These are phyloP conservation scores for Cliona cf. orientalis DNA, from an alignment of 37 sponge, comb jelly and placozoan species.

Conservation along the genomic window DNA sequence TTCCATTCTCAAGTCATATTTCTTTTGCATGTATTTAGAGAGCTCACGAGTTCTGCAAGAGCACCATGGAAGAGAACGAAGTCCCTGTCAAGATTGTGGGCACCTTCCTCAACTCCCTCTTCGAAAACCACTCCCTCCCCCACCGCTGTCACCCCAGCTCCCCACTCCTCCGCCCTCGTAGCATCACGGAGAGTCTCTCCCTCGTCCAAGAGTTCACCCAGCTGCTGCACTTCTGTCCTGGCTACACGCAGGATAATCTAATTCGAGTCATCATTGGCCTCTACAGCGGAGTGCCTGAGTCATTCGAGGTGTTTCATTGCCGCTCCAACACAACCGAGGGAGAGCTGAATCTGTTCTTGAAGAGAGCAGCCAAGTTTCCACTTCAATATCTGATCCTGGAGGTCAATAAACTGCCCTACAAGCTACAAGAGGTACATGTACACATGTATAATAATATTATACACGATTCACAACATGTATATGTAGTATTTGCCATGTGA, in stretches of 20 bases:
- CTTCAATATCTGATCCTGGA: no score
- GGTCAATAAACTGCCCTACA: no score
- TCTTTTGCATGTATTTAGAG: background rate
- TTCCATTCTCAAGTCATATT: no score
- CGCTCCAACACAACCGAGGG: background rate
- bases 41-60: background rate
- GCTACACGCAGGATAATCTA: conserved; percentile 19
- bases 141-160: background rate
- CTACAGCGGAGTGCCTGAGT: conserved; percentile 20
- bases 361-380: no score
- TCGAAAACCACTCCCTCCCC: conserved; percentile 11
- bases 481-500: no score
- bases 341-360: no score
- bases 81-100: conserved; percentile 28
- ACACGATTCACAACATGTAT: no score
- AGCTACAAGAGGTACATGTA: no score
- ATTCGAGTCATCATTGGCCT: conserved; percentile 53
- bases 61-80: background rate
- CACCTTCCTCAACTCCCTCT: conserved; percentile 12
- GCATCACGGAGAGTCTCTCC: background rate
- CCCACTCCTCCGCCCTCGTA: background rate
- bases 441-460: no score
- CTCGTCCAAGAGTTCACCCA: conserved; percentile 1
- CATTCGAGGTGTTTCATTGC: background rate
- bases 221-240: conserved; percentile 30